Base-by-base conservation (phyloP, 1,140 invertebrate species). In the Trissolcus basalis region DNA sequence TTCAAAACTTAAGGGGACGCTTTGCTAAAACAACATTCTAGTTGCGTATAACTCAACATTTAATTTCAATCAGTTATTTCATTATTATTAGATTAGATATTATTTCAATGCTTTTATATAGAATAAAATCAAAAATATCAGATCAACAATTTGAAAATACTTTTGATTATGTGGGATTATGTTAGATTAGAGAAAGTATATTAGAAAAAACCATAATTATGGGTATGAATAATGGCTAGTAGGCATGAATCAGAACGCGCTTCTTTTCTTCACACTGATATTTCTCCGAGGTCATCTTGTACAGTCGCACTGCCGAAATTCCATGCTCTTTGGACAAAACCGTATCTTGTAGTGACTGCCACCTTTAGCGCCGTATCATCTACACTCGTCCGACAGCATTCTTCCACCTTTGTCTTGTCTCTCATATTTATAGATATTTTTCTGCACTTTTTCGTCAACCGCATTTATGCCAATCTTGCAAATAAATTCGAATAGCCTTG, bases 231-330 rank as follows among this genome's bases (percentile, higher is more conserved):
- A 13, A 48, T 27, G 7, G 4, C 16, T 8, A 3, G 13, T 13
- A 13, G 7, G 1, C 6, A 44, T 39, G n/a, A n/a, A 39, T 11
- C 36, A 12, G 36, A 32, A 27, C 47, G 16, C 3, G 12, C 47
- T 14, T 61, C 14, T 58, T 72, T 60, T 49, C 67, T 55, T 60
- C 61, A 55, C 67, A 70, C 65, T 77, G 67, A 71, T 51, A 61
- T 49, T 61, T 39, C 55, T 36, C 64, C 76, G 74, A 81, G 80
- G 78, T 79, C 82, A 77, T 80, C 82, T 78, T 74, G 80, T 83
- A 83, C 60, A 65, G 60, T 77, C 69, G 69, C 65, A 78, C 81
- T 71, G 70, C 80, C 82, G 70, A 82, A 82, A 82, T 81, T 78
- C 77, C 75, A 59, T 53, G 48, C 53, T 68, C 70, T 67, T 58